Evolutionary conservation across 1,140 invertebrate genomes (phyloP).

Genomic region (Drosophila novamexicana): DNA sequence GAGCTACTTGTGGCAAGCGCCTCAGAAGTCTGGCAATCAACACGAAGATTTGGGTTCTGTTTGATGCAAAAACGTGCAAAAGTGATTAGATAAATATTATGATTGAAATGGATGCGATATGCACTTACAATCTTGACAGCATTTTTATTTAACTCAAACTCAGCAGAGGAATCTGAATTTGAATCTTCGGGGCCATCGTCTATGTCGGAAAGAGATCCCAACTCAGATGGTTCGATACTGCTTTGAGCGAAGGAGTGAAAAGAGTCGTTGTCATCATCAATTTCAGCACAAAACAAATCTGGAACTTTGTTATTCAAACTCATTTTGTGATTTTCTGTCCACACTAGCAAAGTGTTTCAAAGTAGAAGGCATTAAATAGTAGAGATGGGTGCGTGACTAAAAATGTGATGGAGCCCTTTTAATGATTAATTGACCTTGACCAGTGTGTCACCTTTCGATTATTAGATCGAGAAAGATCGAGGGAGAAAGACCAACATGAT

Average conservation of each 20-base stretch:
- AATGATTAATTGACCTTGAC: too few relatives aligned
- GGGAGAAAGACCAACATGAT: too few relatives aligned
- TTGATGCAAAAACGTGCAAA: background rate
- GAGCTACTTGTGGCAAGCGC: background rate
- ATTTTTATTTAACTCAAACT: background rate
- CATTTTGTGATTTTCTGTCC: slow-evolving; percentile 27
- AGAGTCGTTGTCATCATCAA: slow-evolving; percentile 36
- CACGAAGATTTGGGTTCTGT: background rate
- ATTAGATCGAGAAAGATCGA: background rate
- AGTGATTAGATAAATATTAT: background rate
- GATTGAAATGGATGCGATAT: background rate
- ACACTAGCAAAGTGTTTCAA: background rate
- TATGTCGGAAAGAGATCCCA: slow-evolving; percentile 5
- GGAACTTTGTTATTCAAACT: background rate
- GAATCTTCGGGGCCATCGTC: background rate
- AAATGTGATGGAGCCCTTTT: background rate
- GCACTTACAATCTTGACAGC: slow-evolving; percentile 4
- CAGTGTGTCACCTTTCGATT: background rate
- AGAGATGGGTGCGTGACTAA: slow-evolving; percentile 16
- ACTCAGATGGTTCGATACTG: background rate
- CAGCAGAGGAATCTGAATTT: background rate
- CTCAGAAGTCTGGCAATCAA: background rate
- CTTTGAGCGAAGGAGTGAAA: slow-evolving; percentile 49
- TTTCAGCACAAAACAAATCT: background rate
- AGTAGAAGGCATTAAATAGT: background rate